Base-by-base conservation (phyloP, 2,888 invertebrate genomes). In the Ernsta delagoae region DNA sequence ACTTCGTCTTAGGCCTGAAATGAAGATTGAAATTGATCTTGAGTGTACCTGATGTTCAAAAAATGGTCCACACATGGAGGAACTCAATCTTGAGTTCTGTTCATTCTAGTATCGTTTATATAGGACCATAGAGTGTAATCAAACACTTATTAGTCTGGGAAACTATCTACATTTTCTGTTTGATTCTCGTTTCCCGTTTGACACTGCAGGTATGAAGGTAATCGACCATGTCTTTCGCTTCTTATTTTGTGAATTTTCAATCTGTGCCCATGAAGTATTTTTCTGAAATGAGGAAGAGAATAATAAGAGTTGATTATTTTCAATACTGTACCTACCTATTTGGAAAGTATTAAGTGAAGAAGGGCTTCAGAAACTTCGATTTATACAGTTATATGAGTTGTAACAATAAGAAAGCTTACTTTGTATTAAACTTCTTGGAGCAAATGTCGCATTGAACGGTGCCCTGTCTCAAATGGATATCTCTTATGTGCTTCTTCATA, bases 171-270 rank as follows among this genome's bases (percentile, higher is more conserved):
- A 57, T 36, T 24, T n/a, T 57, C 56, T 6, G 9, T 5, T 43
- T 62, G 31, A 62, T 50, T 39, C 48, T 57, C 78, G 74, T 12
- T 78, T 79, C 77, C 80, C 59, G 76, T 73, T 77, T 88, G 88
- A 70, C 84, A 88, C 74, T 88, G 88, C 66, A 93, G 77, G 71
- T 93, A 93, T 0, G 91, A 82, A 0, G 92, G 92, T 3, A 90
- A 68, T 2, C 92, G 84, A 1, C 92, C 92, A 59, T 87, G 87
- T 69, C 88, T 79, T 65, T 89, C 90, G 0, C 88, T 85, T 81
- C 89, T 91, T 43, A 93, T 86, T 76, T 92, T 92, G 74, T 92
- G 92, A 64, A 92, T 85, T 74, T 92, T 93, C 82, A 79, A 85
- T 71, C 85, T 81, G 72, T 93, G 92, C 0, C 91, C 92, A 82